Conservation (phyloP, 2,888 invertebrate genomes). For the Cataglyphis altisquamis region DNA sequence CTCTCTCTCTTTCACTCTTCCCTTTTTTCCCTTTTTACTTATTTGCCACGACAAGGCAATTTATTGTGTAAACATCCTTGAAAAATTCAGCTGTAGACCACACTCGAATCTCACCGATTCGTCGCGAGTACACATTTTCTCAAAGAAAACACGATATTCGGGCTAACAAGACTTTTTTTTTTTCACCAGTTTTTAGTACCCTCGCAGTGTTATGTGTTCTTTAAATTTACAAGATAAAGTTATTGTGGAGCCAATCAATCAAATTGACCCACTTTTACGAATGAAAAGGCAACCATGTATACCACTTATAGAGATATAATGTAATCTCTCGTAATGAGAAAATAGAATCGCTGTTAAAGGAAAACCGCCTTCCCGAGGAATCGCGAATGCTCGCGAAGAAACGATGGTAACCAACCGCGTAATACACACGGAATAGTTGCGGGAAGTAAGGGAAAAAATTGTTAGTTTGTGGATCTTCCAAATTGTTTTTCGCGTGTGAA, state of each 20-base stretch:
- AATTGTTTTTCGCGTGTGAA: slow-evolving; percentile 16
- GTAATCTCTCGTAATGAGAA: slow-evolving; percentile 36
- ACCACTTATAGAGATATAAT: slow-evolving; percentile 25
- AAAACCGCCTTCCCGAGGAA: neutral
- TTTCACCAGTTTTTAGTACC: neutral
- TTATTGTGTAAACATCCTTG: slow-evolving; percentile 46
- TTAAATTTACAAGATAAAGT: slow-evolving; percentile 13
- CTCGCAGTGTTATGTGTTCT: neutral
- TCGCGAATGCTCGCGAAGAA: slow-evolving; percentile 8
- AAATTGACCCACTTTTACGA: slow-evolving; percentile 31
- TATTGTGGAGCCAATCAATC: slow-evolving; percentile 16
- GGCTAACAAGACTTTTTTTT: neutral
- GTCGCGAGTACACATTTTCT: neutral
- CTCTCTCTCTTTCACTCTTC: neutral
- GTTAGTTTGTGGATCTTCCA: slow-evolving; percentile 7
- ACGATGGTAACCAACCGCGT: neutral
- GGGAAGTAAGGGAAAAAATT: slow-evolving; percentile 30
- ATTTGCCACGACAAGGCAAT: slow-evolving; percentile 55
- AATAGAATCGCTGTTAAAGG: slow-evolving; percentile 40
- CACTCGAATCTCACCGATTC: neutral
- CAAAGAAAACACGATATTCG: neutral
- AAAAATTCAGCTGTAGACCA: slow-evolving; percentile 22
- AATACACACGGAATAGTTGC: neutral
- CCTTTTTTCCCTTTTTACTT: slow-evolving; percentile 25
- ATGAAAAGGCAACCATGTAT: slow-evolving; percentile 17